Evolutionary conservation across 2,888 invertebrate genomes (phyloP), one percentile per base, ranked within the genome.

Genomic region (Orthosia gracilis): DNA sequence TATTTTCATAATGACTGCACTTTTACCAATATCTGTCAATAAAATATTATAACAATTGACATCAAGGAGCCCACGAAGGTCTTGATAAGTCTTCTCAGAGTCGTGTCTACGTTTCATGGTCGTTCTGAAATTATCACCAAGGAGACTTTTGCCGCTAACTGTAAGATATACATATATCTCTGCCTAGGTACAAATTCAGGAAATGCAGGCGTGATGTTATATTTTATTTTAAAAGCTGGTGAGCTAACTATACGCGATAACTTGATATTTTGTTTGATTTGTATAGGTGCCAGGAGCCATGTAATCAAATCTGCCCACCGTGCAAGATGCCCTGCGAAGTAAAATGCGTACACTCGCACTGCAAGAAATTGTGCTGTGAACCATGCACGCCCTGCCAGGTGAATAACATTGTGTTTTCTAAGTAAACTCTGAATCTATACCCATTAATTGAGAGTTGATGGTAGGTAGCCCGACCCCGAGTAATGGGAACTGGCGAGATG

Each of bases 271-370:
- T n/a, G n/a, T n/a, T n/a, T n/a, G n/a, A n/a, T 73, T 64, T 76
- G 17, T 73, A 49, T 80, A 97, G 97, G 52, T 97, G 97, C 85
- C 88, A 91, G 47, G 95, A 96, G 69, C 97, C 97, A 0, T 97
- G 97, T 86, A 95, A 96, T 66, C 93, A 96, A 84, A 91, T 94
- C 59, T 97, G 97, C 81, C 97, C 96, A 67, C 97, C 97, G 3
- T 97, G 97, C 90, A 91, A 89, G 45, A 91, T 91, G 78, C 88
- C 82, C 1, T 97, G 97, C 83, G 92, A 92, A 73, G 94, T 96
- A 40, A 88, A 89, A 61, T 97, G 97, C 85, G 74, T 78, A 23
- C 97, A 97, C 85, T 97, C 96, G n/a, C 91, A 88, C 45, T 97
- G 97, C 87, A 88, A 85, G 1, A 93, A 92, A 21, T 90, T 92